A percentile compares a stretch with the other conserved stretches of the same genome.
These are phyloP conservation scores for Drosophila jambulina DNA, from an alignment of 1,140 invertebrate genomes.

Conservation along the genomic window DNA sequence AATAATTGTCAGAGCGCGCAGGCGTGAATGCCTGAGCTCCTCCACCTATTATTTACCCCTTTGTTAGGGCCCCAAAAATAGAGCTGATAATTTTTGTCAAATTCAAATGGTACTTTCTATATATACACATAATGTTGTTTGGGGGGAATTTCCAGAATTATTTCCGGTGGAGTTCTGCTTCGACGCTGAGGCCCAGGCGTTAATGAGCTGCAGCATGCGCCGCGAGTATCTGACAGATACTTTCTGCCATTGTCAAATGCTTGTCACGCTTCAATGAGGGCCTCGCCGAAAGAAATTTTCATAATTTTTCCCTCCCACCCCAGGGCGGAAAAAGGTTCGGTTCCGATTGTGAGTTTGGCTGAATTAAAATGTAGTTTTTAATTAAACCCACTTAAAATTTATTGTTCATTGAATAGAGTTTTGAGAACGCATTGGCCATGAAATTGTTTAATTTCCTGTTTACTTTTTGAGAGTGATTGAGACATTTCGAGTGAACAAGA, in stretches of 20 bases:
- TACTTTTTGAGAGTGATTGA: conserved; percentile 22
- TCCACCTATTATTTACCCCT: conserved; percentile 18
- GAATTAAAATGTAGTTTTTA: conserved; percentile 80
- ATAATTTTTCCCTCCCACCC: conserved; percentile 43
- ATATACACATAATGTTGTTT: conserved; percentile 2
- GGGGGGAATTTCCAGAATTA: conserved; percentile 50
- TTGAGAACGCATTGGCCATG: conserved; percentile 62
- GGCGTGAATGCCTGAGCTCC: conserved; percentile 54
- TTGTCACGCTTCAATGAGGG: conserved; percentile 74
- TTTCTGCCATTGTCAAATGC: conserved; percentile 61
- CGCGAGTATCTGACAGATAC: conserved; percentile 70
- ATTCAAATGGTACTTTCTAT: conserved; percentile 32
- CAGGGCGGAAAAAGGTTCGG: conserved; percentile 16
- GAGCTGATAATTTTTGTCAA: conserved; percentile 64
- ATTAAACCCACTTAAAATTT: conserved; percentile 74
- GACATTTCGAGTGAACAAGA: conserved; percentile 31
- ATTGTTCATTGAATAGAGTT: conserved; percentile 58
- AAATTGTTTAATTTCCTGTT: conserved; percentile 78
- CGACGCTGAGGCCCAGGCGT: conserved; percentile 67
- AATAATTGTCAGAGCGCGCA: conserved; percentile 58
- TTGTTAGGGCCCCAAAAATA: conserved; percentile 44
- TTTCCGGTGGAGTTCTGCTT: conserved; percentile 69
- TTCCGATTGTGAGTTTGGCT: conserved; percentile 17
- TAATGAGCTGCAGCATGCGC: conserved; percentile 80
- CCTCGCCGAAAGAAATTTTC: conserved; percentile 42